phyloP scores from a whole-genome alignment of 2,888 invertebrate genomes.

The Sacculina carcini region DNA sequence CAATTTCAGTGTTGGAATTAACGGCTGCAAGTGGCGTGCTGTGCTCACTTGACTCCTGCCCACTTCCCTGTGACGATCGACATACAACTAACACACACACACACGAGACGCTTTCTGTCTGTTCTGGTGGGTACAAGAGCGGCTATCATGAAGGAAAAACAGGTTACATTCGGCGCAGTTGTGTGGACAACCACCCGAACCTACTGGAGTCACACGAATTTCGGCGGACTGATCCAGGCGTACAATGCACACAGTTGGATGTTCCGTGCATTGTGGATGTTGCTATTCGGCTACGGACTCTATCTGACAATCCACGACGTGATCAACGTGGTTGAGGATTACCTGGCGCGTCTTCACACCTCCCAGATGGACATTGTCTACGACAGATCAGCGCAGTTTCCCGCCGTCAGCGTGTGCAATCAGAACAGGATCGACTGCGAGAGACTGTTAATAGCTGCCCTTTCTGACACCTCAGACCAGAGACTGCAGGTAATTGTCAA shows the following conservation, averaged over 20 bases:
- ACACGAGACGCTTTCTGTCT: too few relatives aligned
- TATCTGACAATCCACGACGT: neutral
- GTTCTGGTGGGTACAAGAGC: too few relatives aligned
- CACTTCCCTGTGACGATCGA: too few relatives aligned
- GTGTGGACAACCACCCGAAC: too few relatives aligned
- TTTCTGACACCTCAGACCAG: neutral
- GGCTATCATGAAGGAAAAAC: too few relatives aligned
- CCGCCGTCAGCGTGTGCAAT: constrained; percentile 9
- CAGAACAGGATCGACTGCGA: constrained; percentile 8
- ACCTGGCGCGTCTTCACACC: neutral
- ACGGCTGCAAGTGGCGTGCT: too few relatives aligned
- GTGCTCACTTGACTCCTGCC: too few relatives aligned
- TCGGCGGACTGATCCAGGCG: neutral
- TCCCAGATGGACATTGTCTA: constrained; percentile 1
- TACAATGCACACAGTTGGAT: neutral
- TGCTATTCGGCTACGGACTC: neutral
- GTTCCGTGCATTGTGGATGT: neutral
- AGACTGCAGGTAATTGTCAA: neutral
- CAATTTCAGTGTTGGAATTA: too few relatives aligned
- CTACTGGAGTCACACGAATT: neutral
- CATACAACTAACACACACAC: too few relatives aligned
- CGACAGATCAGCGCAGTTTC: constrained; percentile 2
- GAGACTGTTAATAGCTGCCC: neutral
- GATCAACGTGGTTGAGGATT: neutral
- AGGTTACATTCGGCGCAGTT: too few relatives aligned